Percentiles rank a stretch among this genome's conserved stretches.
phyloP scores from a whole-genome alignment of 2,113 vertebrate genomes.

The Fregata magnificens region DNA sequence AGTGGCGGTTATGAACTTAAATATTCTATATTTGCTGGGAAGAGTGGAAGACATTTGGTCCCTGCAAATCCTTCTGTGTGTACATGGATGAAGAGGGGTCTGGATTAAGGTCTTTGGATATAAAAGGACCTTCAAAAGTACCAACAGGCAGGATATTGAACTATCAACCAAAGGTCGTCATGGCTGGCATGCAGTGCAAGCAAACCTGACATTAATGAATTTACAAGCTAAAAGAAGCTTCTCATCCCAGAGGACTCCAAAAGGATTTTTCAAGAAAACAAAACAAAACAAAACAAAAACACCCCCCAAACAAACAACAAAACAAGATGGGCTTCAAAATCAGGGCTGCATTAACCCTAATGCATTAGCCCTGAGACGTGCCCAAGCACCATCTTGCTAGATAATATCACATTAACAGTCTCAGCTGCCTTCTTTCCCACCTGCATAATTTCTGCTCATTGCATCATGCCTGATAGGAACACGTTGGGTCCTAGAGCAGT shows the following conservation, averaged over 20 bases:
- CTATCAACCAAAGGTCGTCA: neutral
- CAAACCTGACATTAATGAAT: neutral
- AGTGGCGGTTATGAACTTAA: neutral
- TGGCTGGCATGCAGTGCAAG: neutral
- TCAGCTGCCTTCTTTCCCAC: neutral
- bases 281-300: accelerated
- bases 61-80: neutral
- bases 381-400: neutral
- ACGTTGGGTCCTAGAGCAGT: neutral
- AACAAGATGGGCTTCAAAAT: neutral
- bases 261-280: neutral
- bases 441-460: neutral
- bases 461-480: neutral
- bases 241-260: neutral
- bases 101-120: neutral
- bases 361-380: neutral
- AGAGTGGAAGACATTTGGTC: neutral
- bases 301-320: too few species aligned
- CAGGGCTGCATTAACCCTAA: neutral
- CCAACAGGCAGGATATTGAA: neutral
- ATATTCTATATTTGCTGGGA: neutral
- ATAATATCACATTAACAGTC: neutral
- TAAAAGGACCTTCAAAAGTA: neutral
- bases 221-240: neutral
- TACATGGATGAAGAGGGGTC: neutral